Evolutionary conservation across 2,113 vertebrate genomes (phyloP), one percentile per base, ranked within the genome.

Genomic region (Leucopsar rothschildi): DNA sequence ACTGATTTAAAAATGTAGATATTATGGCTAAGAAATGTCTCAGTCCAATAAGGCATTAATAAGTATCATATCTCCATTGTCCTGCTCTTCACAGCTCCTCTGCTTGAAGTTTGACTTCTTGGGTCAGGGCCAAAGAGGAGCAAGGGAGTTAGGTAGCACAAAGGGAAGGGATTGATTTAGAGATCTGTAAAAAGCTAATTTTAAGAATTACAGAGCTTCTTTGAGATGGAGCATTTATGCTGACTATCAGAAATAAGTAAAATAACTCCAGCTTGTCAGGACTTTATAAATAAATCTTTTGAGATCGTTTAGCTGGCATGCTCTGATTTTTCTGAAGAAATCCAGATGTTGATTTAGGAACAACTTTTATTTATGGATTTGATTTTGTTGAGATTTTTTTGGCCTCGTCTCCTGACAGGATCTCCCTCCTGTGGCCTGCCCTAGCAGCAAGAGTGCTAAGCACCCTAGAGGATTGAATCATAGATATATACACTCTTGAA

Each of bases 341-440:
- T 80, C 61, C 84, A 97, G 84, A 87, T 95, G 93, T 87, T 95
- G 93, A 65, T 91, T 95, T 89, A 94, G 78, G 87, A 94, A 44
- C 63, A 66, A 28, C 40, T 92, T 91, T 57, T 93, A 63, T 94
- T 95, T 91, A 59, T 86, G 82, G 77, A 50, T 91, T 92, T 89
- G 65, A 65, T 92, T 92, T 86, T 82, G 66, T 60, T 73, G 85
- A 84, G 50, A 57, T 73, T 39, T 84, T 66, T 63, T 93, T 94
- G 77, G 71, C 82, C 24, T 87, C 0, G 1, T 79, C 11, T 91
- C 21, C 33, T 79, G 77, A 77, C 1, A 16, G 65, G 60, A 40
- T 71, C 56, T 80, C 53, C 18, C 57, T 85, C 17, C 79, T 66
- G 22, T 53, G 86, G 59, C 63, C 47, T 92, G 59, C 50, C 50